Base-by-base conservation (phyloP, 2,888 invertebrate genomes). In the Electrophaes corylata region DNA sequence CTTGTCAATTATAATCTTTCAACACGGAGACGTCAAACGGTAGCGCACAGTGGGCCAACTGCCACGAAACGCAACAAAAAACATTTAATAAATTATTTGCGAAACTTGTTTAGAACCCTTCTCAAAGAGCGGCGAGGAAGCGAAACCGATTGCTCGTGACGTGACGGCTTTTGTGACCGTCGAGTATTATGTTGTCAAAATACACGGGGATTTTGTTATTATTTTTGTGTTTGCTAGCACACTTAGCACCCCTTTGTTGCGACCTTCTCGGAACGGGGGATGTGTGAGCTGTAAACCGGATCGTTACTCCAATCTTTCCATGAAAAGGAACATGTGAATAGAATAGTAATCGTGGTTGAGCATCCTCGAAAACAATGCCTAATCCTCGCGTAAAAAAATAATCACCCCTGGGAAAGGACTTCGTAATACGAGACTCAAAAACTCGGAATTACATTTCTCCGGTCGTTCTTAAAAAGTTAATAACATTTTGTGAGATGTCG, bases 121-220 rank as follows among this genome's bases (percentile, higher is more conserved):
- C 80, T 88, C 85, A 86, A 88, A 85, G 82, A 83, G 86, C 86
- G 83, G 83, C 78, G 81, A 79, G 84, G 84, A 88, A 88, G 81
- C 85, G 88, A 89, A 87, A 84, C 89, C 89, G 88, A 91, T 91
- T 88, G 88, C 81, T 84, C 83, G 87, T 89, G 91, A 91, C 90
- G 84, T 87, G 86, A 84, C 83, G 82, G 80, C 85, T 82, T 88
- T 91, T 90, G 90, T 91, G 85, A 84, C 86, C 83, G 80, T 82
- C 80, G 81, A 88, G 90, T 89, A 90, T 91, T 91, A 91, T 88
- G 90, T 86, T 91, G 91, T 91, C 91, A 91, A 91, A 91, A 91
- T 91, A 91, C 88, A 88, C 83, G 81, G 86, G 83, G 89, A 90
- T 90, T 90, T 88, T 85, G 89, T 90, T 91, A 91, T 91, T 91